Base-by-base conservation (phyloP, 2,113 vertebrate genomes). In the Xerus inauris region DNA sequence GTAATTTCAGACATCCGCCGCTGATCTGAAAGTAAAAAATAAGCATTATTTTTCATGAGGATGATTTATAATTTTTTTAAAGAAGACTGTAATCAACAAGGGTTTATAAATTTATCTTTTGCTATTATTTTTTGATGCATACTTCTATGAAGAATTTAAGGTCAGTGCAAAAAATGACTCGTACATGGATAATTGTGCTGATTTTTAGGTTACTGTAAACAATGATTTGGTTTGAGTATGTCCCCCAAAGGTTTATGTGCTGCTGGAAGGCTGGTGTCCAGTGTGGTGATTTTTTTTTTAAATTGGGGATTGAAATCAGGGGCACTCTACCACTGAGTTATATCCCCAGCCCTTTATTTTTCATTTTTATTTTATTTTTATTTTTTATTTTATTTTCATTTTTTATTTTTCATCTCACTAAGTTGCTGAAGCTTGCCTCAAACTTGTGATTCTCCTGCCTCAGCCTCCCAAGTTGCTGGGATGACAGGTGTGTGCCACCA, bases 1-100 rank as follows among this genome's bases (percentile, higher is more conserved):
- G 99, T 98, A 97, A 99, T 99, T 98, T 99, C 99, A 97, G 98
- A 99, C 99, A 99, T 99, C 95, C 99, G 99, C 45, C 99, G 99
- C 98, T 99, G 99, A 98, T 99, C 99, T 99, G 98, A 38, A 96
- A 71, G 87, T 93, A 97, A 84, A 88, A 96, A 97, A 77, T 38
- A 91, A 79, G 42, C 47, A 67, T 92, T 57, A 93, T 32, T 89
- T 86, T 88, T 96, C 64, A 91, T 91, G 12, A 87, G 12, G 42
- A 76, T 86, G 54, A 75, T 69, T 76, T 42, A 64, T 65, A 94
- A 84, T 22, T 92, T 94, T 71, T 28, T 95, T 40, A 77, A 85
- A 79, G 65, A 84, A 67, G 19, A 91, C 2, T 92, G 32, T 24
- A 95, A 89, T 87, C 59, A 86, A 51, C 22, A 93, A 95, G 72